Evolutionary conservation across 2,888 invertebrate species (phyloP).

Genomic region (Brenthis ino): DNA sequence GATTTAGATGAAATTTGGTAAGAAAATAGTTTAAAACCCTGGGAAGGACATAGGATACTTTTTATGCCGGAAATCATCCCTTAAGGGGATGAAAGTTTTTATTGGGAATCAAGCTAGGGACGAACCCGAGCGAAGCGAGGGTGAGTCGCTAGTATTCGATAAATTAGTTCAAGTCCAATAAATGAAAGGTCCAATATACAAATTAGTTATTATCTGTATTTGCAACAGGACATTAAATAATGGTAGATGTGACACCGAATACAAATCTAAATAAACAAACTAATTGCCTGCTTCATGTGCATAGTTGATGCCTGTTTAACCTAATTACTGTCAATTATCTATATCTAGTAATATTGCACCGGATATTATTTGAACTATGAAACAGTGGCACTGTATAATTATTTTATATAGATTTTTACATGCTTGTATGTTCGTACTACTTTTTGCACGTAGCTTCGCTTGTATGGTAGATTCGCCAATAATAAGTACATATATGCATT

Average conservation of each 20-base stretch:
- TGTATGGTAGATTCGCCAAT: no score
- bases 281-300: conserved; percentile 28
- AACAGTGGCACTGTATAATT: conserved; percentile 1
- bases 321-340: conserved; percentile 26
- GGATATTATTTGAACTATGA: conserved; percentile 32
- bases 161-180: no score
- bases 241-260: not conserved
- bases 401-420: not conserved
- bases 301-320: conserved; percentile 32
- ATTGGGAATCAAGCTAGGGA: no score
- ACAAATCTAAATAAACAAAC: conserved; percentile 26
- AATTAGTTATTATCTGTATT: conserved; percentile 4
- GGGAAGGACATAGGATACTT: no score
- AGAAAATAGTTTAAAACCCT: no score
- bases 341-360: conserved; percentile 33
- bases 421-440: not conserved
- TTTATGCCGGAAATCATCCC: no score
- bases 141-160: no score
- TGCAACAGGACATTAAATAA: not conserved
- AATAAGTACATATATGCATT: no score
- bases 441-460: not conserved
- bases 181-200: not conserved
- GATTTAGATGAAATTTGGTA: no score
- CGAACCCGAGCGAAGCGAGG: no score
- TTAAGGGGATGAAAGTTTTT: no score